phyloP scores from a whole-genome alignment of 2,113 vertebrate species.

The Dermatemys mawii region DNA sequence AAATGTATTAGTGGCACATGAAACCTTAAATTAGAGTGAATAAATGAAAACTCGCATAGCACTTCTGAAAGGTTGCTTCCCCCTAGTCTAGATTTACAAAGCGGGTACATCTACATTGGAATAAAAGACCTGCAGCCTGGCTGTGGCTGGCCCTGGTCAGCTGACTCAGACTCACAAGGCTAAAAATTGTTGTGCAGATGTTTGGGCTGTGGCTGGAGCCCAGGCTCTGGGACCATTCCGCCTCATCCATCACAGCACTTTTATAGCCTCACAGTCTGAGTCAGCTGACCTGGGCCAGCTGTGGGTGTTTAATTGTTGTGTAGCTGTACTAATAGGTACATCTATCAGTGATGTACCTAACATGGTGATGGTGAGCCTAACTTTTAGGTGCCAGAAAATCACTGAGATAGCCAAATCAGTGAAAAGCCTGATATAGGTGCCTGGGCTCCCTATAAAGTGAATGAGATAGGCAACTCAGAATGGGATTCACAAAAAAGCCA shows the following conservation, averaged over 20 bases:
- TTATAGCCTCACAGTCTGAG: background rate
- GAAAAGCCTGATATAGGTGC: background rate
- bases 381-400: background rate
- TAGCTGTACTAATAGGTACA: background rate
- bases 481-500: background rate
- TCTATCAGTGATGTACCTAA: too few species aligned
- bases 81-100: background rate
- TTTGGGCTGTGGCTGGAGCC: background rate
- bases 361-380: background rate
- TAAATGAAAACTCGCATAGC: too few species aligned
- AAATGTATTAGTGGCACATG: too few species aligned
- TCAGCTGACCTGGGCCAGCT: background rate
- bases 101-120: background rate
- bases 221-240: too few species aligned
- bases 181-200: background rate
- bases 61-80: too few species aligned
- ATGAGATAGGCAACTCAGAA: background rate
- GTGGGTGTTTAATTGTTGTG: background rate
- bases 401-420: background rate
- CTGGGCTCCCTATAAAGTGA: background rate
- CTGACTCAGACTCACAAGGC: background rate
- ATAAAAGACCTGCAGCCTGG: background rate
- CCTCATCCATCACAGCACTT: background rate
- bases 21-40: too few species aligned
- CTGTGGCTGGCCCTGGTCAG: background rate